Conservation (phyloP, 2,113 vertebrate species). For the Neolamprologus sp. region DNA sequence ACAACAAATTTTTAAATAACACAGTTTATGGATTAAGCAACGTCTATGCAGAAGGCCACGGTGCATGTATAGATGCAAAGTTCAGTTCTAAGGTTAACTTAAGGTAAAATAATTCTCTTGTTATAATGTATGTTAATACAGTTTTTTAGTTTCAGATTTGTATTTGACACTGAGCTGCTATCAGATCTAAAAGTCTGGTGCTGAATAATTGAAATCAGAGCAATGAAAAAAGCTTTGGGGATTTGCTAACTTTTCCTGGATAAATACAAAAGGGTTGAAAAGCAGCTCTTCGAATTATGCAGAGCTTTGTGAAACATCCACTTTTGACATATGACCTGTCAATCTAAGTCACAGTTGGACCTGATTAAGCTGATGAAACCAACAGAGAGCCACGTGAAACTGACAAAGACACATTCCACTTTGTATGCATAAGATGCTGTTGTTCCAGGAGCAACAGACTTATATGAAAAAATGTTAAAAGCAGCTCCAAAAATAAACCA, state of each 20-base stretch:
- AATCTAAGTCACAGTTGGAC: slow-evolving; percentile 20
- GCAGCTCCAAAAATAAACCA: slow-evolving; percentile 6
- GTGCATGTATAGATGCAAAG: background rate
- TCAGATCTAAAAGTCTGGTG: background rate
- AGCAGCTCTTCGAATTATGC: background rate
- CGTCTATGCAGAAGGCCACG: fast-evolving
- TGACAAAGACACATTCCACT: slow-evolving; percentile 19
- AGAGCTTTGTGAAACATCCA: background rate
- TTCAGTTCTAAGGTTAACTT: background rate
- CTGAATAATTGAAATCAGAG: slow-evolving; percentile 4
- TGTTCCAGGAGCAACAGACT: slow-evolving; percentile 19
- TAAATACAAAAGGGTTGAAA: slow-evolving; percentile 1
- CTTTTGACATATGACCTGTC: slow-evolving; percentile 20
- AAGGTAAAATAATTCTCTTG: background rate
- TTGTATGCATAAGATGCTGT: background rate
- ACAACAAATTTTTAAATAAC: background rate
- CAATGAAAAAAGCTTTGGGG: background rate
- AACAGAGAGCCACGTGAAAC: slow-evolving; percentile 34
- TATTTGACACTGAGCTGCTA: background rate
- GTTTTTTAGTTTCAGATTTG: background rate
- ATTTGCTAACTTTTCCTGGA: background rate
- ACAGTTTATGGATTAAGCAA: background rate
- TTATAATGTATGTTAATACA: background rate
- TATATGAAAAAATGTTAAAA: background rate
- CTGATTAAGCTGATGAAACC: slow-evolving; percentile 38